Percentiles rank a stretch among this genome's conserved stretches.
Evolutionary conservation across 2,797 vertebrate genomes (phyloP).

Genomic region (Lagocephalus sceleratus): DNA sequence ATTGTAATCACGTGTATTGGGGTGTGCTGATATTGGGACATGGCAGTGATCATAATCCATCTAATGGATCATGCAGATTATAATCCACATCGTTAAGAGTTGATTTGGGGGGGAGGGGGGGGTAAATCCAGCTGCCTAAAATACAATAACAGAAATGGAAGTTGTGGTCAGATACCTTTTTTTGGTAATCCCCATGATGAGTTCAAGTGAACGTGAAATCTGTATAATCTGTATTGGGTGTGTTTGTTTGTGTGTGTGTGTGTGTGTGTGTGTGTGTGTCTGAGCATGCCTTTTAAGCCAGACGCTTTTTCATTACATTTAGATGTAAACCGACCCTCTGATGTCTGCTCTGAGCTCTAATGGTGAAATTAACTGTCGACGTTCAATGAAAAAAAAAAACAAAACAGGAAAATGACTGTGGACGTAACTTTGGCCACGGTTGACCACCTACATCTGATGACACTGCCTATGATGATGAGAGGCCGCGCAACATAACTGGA

Average conservation of each 20-base stretch:
- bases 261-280: too few species aligned
- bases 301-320: constrained; percentile 20
- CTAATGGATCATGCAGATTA: constrained; percentile 63
- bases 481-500: too few species aligned
- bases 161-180: constrained; percentile 44
- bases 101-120: not conserved
- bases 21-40: constrained; percentile 12
- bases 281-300: constrained; percentile 6
- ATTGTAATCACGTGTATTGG: constrained; percentile 2
- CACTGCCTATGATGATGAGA: too few species aligned
- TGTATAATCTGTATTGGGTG: too few species aligned
- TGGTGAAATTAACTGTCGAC: not conserved
- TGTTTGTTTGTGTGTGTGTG: too few species aligned
- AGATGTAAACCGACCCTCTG: not conserved
- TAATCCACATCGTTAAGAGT: constrained; percentile 58
- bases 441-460: too few species aligned
- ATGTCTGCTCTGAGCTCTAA: not conserved
- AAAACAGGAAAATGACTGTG: not conserved
- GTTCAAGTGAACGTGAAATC: constrained; percentile 42
- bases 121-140: constrained; percentile 50
- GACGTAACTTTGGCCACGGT: too few species aligned
- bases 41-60: constrained; percentile 62
- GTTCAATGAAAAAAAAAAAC: not conserved
- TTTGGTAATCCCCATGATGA: constrained; percentile 61
- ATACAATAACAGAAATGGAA: constrained; percentile 74